Base-by-base conservation (phyloP, 2,888 invertebrate genomes). In the Argyra leucocephala region DNA sequence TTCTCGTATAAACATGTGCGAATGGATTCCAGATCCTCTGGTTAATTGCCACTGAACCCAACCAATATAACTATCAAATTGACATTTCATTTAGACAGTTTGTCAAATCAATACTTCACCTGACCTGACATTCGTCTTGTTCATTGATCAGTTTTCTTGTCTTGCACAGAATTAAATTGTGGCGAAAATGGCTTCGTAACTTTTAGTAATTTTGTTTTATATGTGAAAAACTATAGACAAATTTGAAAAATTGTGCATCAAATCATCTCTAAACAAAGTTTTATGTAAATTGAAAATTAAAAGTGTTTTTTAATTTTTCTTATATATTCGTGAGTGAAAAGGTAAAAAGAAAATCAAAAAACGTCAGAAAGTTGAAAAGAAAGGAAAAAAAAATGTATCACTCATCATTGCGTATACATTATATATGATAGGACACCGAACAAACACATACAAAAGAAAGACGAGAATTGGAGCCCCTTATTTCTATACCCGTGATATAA, bases 81-180 rank as follows among this genome's bases (percentile, higher is more conserved):
- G n/a, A n/a, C n/a, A n/a, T n/a, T n/a, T n/a, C n/a, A n/a, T n/a
- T n/a, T n/a, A n/a, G n/a, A n/a, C n/a, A n/a, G n/a, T 15, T 18
- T 48, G 9, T 48, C 18, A 48, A 18, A 48, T 12, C 1, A 31
- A 10, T n/a, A n/a, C n/a, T n/a, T 31, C 31, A 31, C 10, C 31
- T 31, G 12, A 48, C 15, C 48, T 48, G 48, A 48, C 48, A 48
- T 48, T 48, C 48, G 48, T 48, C 18, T 48, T 18, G 48, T n/a
- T 48, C 48, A 48, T 48, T 48, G 48, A 48, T 48, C 48, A 18
- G 48, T 48, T 48, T 48, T 48, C 48, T 48, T 48, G 48, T 18
- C 12, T 48, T 48, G 18, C n/a, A n/a, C n/a, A n/a, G n/a, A n/a
- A 48, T 48, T 48, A 15, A 48, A 48, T 48, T 48, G 48, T 48